Evolutionary conservation across 2,113 vertebrate species (phyloP), one percentile per base, ranked within the genome.

Genomic region (Pedetes capensis): DNA sequence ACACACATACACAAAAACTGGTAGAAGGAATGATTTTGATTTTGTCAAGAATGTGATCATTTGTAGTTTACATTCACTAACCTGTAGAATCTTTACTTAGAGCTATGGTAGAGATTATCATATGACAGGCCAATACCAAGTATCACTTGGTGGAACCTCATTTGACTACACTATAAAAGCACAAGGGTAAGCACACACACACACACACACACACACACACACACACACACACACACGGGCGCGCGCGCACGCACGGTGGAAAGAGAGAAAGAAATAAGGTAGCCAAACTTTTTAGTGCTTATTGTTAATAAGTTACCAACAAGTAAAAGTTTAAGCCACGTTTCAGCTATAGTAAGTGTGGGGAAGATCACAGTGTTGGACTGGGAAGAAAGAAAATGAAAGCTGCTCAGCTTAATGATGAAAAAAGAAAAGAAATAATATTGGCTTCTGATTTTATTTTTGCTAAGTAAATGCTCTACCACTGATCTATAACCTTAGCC

Each of bases 301-400:
- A 93, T 59, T 87, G 84, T 92, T 96, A 96, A 90, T 82, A 89
- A 87, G 71, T 25, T 59, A 84, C 64, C 63, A 47, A 57, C 61
- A 91, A 94, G 78, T 79, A 93, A 91, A 96, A 93, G 81, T 94
- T 69, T 93, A 84, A 95, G 72, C 59, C 49, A 51, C 64, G 59
- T 75, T 92, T 94, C 61, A 94, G 29, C 37, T 85, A 39, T 25
- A 81, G 61, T 78, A 32, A 89, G 85, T 66, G 39, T 88, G 49
- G 42, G 8, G 23, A 94, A 53, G 89, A 86, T 88, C 44, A 81
- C 27, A 57, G 12, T 53, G 51, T 37, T 71, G 44, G 7, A 32
- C 27, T 72, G 68, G 42, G 37, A 81, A 94, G 23, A 92, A 95
- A 93, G 72, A 59, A 88, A 85, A 27, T 88, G 23, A 72, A 51